These are phyloP conservation scores for Sinocyclocheilus rhinocerous DNA, from an alignment of 2,113 vertebrate species.

Conservation along the genomic window DNA sequence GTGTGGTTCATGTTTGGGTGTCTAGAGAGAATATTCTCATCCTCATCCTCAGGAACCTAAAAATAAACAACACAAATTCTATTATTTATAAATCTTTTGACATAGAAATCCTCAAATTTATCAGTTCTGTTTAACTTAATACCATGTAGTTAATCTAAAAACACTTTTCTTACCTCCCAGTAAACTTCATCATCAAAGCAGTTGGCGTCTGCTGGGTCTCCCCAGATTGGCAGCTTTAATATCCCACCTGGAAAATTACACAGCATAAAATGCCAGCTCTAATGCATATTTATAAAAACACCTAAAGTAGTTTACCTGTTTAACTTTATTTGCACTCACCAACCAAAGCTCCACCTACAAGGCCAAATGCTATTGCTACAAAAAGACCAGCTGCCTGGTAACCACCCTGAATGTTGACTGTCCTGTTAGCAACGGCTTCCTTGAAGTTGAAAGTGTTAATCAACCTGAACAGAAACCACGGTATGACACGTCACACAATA, in stretches of 20 bases:
- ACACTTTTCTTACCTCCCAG: slow-evolving; percentile 88
- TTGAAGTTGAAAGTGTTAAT: slow-evolving; percentile 77
- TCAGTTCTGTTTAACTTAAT: background rate
- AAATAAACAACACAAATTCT: background rate
- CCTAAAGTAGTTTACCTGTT: background rate
- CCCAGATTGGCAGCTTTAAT: slow-evolving; percentile 90
- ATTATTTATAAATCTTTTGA: background rate
- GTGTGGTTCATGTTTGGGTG: background rate
- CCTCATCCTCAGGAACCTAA: slow-evolving; percentile 33
- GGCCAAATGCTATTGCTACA: slow-evolving; percentile 87
- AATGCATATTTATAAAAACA: background rate
- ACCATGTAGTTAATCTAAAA: background rate
- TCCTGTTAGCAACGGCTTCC: slow-evolving; percentile 48
- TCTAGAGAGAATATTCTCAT: background rate
- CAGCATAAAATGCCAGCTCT: background rate
- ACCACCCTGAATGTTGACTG: slow-evolving; percentile 78
- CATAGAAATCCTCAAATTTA: background rate
- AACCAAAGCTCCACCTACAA: slow-evolving; percentile 86
- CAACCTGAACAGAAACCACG: slow-evolving; percentile 72
- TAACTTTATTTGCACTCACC: slow-evolving; percentile 75
- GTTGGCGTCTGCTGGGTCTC: slow-evolving; percentile 84
- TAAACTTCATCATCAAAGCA: slow-evolving; percentile 92
- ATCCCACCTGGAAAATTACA: slow-evolving; percentile 79
- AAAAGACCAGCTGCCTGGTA: slow-evolving; percentile 87
- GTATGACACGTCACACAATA: background rate